Evolutionary conservation across 2,888 invertebrate species (phyloP).

Genomic region (Aphrophora alni): DNA sequence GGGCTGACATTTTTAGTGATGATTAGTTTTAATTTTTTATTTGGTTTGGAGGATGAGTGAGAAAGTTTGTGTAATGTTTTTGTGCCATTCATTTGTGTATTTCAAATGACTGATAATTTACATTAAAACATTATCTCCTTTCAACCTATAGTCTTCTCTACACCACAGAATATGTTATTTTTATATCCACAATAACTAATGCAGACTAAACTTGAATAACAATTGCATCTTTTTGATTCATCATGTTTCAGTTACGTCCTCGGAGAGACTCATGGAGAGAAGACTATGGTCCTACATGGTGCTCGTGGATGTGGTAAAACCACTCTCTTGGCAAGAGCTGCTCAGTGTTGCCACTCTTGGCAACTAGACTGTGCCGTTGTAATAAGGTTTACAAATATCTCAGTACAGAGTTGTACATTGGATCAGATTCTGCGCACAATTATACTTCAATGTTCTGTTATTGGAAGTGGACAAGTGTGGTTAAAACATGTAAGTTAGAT

Average conservation of each 20-base stretch:
- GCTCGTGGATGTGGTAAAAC: constrained; percentile 86
- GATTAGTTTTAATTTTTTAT: too few relatives aligned
- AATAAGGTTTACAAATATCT: constrained; percentile 69
- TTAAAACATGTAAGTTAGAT: constrained; percentile 32
- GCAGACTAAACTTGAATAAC: too few relatives aligned
- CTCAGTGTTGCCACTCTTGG: constrained; percentile 59
- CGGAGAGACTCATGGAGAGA: constrained; percentile 56
- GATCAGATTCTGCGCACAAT: constrained; percentile 77
- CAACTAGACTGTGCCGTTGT: constrained; percentile 55
- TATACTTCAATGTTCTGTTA: constrained; percentile 75
- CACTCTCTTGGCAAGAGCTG: constrained; percentile 75
- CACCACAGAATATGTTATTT: too few relatives aligned
- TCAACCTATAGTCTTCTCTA: too few relatives aligned
- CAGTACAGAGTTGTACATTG: constrained; percentile 69
- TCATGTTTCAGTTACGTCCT: constrained; percentile 66
- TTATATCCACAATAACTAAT: too few relatives aligned
- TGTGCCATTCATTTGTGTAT: too few relatives aligned
- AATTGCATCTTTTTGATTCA: too few relatives aligned
- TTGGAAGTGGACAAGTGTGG: constrained; percentile 66
- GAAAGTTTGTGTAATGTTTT: too few relatives aligned
- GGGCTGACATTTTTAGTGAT: too few relatives aligned
- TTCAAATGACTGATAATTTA: too few relatives aligned
- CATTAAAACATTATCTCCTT: too few relatives aligned
- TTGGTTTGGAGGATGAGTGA: too few relatives aligned
- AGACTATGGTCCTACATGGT: constrained; percentile 76